Evolutionary conservation across 2,888 invertebrate species (phyloP).

Genomic region (Acanthosepion pharaonis): DNA sequence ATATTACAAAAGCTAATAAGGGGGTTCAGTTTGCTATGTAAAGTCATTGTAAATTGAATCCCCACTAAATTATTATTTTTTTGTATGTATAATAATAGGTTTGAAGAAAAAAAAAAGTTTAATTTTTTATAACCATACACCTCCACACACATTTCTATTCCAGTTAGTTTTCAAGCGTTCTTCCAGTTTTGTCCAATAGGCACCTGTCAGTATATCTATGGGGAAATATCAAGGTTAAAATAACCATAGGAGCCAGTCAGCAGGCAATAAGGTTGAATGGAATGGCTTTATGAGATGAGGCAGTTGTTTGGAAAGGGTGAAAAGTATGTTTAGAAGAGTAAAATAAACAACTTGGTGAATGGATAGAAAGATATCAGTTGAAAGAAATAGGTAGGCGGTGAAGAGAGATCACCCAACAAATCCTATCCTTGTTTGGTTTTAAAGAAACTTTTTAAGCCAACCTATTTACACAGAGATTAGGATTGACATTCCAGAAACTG

Average conservation of each 20-base stretch:
- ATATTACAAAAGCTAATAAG: too few relatives aligned
- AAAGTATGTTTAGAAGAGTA: neutral
- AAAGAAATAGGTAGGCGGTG: neutral
- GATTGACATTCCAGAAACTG: neutral
- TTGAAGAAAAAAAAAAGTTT: too few relatives aligned
- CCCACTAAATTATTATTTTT: neutral
- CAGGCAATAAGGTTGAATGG: neutral
- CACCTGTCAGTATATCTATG: neutral
- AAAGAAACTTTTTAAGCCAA: neutral
- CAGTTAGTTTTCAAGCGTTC: neutral
- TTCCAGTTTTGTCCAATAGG: neutral
- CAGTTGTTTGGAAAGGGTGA: neutral
- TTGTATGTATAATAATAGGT: too few relatives aligned
- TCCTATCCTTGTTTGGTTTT: neutral
- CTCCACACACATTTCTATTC: neutral
- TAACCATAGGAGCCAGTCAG: neutral
- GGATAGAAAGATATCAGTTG: slow-evolving; percentile 17
- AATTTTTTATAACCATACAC: too few relatives aligned
- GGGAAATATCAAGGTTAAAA: neutral
- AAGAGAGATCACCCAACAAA: neutral
- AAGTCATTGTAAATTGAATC: neutral
- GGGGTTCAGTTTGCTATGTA: neutral
- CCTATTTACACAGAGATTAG: neutral
- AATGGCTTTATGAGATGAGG: neutral
- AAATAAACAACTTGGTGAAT: neutral